Percentiles rank a stretch among this genome's conserved stretches.
These are phyloP conservation scores for Magallana nippona DNA, from an alignment of 2,888 invertebrate genomes.

Conservation along the genomic window DNA sequence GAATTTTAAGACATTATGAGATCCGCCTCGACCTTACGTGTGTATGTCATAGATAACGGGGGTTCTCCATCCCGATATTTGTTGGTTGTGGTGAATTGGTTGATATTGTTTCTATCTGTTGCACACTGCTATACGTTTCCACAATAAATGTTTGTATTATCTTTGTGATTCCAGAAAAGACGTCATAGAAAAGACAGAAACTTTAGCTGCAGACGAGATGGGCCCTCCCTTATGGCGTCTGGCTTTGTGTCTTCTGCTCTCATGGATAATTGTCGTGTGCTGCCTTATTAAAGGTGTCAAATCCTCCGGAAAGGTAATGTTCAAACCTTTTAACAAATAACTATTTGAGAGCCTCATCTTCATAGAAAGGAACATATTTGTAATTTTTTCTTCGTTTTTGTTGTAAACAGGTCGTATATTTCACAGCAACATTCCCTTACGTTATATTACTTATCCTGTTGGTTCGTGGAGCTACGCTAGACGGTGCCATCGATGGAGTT, in stretches of 20 bases:
- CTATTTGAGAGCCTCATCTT: too few species aligned
- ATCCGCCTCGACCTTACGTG: too few species aligned
- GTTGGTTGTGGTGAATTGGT: too few species aligned
- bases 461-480: slow-evolving; percentile 67
- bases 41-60: too few species aligned
- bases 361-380: not conserved
- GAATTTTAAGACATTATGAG: too few species aligned
- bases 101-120: too few species aligned
- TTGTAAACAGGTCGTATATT: slow-evolving; percentile 70
- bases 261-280: slow-evolving; percentile 71
- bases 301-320: slow-evolving; percentile 72
- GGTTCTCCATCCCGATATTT: too few species aligned
- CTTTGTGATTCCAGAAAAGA: slow-evolving; percentile 57
- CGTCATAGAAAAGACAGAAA: slow-evolving; percentile 63
- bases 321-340: not conserved
- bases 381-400: too few species aligned
- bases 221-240: slow-evolving; percentile 71
- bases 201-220: slow-evolving; percentile 65
- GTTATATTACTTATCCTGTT: slow-evolving; percentile 70
- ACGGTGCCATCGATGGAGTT: slow-evolving; percentile 73
- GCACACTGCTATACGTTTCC: too few species aligned
- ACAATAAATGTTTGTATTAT: not conserved
- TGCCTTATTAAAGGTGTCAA: slow-evolving; percentile 75
- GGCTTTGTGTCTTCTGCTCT: slow-evolving; percentile 69
- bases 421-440: slow-evolving; percentile 75